Conservation (phyloP, 2,797 vertebrate species). For the Coranthus polyacanthus region DNA sequence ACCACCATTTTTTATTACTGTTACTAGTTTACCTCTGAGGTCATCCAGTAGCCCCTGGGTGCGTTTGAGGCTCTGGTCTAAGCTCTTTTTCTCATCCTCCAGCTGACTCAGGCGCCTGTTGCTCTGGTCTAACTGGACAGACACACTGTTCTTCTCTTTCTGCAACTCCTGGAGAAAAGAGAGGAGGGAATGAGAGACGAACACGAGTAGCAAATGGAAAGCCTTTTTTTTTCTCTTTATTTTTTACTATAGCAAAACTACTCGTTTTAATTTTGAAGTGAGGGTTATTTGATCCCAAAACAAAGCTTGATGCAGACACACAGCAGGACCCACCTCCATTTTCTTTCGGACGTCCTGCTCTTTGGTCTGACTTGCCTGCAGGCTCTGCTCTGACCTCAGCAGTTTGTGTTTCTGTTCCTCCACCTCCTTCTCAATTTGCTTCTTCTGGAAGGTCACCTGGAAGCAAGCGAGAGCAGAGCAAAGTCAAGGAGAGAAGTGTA, state of each 20-base stretch:
- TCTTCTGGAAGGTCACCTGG: conserved; percentile 84
- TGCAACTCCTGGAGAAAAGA: conserved; percentile 84
- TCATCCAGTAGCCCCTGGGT: conserved; percentile 87
- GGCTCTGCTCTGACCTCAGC: conserved; percentile 83
- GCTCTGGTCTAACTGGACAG: conserved; percentile 86
- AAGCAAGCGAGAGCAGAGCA: conserved; percentile 17
- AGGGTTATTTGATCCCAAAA: neutral
- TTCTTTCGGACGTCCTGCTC: conserved; percentile 87
- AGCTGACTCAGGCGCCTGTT: conserved; percentile 81
- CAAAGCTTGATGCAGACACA: neutral
- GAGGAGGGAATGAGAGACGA: neutral
- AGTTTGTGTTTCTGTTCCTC: conserved; percentile 88
- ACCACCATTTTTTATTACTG: neutral
- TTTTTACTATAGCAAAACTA: no score
- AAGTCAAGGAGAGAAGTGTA: neutral
- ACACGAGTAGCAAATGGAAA: neutral
- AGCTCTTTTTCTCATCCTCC: conserved; percentile 86
- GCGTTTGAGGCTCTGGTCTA: conserved; percentile 84
- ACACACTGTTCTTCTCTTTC: conserved; percentile 83
- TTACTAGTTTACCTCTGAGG: conserved; percentile 83
- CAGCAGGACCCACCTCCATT: conserved; percentile 82
- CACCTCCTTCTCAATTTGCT: conserved; percentile 79
- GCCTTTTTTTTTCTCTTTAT: no score
- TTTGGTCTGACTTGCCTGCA: conserved; percentile 81
- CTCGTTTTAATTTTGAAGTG: neutral